Evolutionary conservation across 2,797 vertebrate species (phyloP).

Genomic region (Molossus alvarezi): DNA sequence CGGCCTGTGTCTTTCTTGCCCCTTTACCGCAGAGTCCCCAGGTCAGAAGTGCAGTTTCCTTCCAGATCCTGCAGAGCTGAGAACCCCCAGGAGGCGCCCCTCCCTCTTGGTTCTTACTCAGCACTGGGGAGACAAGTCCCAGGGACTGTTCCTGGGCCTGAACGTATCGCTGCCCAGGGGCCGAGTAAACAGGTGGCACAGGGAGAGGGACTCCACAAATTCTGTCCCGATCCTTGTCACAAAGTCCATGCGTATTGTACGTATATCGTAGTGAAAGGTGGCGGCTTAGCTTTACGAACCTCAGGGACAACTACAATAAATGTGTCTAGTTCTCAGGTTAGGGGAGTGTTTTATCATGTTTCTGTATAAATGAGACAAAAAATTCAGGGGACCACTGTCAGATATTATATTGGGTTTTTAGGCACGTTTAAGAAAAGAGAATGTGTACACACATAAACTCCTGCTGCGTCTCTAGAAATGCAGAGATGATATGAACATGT

Average conservation of each 20-base stretch:
- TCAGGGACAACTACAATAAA: neutral
- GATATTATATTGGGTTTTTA: neutral
- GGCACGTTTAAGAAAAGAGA: constrained; percentile 4
- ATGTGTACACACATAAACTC: too few relatives aligned
- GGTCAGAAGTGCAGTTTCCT: neutral
- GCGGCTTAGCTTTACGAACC: neutral
- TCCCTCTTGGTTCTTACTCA: neutral
- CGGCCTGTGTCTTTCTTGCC: neutral
- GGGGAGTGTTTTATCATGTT: neutral
- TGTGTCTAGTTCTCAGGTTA: constrained; percentile 11
- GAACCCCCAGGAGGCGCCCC: neutral
- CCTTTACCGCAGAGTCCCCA: neutral
- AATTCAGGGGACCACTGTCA: neutral
- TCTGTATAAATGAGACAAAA: neutral
- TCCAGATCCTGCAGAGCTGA: neutral
- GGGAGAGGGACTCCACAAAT: neutral
- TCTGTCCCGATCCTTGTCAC: neutral
- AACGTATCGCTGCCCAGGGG: neutral
- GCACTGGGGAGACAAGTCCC: neutral
- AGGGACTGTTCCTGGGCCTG: neutral
- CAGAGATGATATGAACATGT: neutral
- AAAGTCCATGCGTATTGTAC: too few relatives aligned
- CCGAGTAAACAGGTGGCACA: neutral
- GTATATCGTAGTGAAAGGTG: neutral
- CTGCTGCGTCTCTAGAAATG: neutral